These are phyloP conservation scores for Drosophila fulvimacula DNA, from an alignment of 2,888 invertebrate species.

Conservation along the genomic window DNA sequence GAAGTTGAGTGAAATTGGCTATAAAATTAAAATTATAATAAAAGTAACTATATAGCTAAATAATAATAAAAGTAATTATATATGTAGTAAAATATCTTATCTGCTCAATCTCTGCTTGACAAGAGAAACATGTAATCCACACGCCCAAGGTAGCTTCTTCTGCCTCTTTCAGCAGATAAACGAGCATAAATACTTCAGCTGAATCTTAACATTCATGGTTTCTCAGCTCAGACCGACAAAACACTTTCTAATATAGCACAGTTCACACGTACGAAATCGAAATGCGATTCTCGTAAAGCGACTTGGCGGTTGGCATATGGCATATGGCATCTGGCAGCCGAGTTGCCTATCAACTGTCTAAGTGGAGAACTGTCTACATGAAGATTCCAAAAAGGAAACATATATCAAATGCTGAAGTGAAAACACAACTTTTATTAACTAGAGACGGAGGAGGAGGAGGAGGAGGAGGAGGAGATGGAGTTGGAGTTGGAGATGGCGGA, in stretches of 20 bases:
- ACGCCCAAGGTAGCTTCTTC: not conserved
- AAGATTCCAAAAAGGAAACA: slow-evolving; percentile 39
- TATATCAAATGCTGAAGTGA: slow-evolving; percentile 53
- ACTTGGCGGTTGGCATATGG: slow-evolving; percentile 8
- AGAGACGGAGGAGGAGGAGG: not conserved
- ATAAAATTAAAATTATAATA: not conserved
- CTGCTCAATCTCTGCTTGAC: not conserved
- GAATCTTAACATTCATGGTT: slow-evolving; percentile 2
- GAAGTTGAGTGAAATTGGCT: not conserved
- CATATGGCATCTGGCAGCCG: slow-evolving; percentile 16
- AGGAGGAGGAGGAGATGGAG: not conserved
- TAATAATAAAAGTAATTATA: not conserved
- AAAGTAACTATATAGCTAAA: too few relatives aligned
- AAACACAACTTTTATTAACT: slow-evolving; percentile 20
- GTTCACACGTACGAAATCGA: slow-evolving; percentile 25
- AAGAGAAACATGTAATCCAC: not conserved
- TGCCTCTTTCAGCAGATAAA: not conserved
- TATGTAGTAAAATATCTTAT: not conserved
- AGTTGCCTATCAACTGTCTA: slow-evolving; percentile 23
- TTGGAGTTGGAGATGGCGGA: slow-evolving; percentile 37
- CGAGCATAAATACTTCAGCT: slow-evolving; percentile 6
- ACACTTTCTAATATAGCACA: slow-evolving; percentile 44
- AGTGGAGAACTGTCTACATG: slow-evolving; percentile 16
- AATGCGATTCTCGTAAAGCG: slow-evolving; percentile 23
- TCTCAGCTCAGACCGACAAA: slow-evolving; percentile 18